Conservation (phyloP, 2,888 invertebrate species). For the Apeira syringaria region DNA sequence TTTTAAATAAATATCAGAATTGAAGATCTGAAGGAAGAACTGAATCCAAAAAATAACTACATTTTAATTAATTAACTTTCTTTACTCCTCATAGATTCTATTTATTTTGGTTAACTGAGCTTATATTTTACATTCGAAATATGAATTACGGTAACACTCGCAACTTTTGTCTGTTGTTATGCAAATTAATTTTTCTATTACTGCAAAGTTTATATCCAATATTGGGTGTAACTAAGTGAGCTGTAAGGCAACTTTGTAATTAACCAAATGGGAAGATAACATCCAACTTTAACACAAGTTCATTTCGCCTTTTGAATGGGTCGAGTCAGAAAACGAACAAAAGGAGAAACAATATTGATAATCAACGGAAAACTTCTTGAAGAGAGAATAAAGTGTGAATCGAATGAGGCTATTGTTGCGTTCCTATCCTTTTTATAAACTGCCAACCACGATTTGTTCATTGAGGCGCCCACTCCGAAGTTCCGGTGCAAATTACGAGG, state of each 20-base stretch:
- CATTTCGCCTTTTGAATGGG: constrained; percentile 37
- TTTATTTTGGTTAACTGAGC: too few relatives aligned
- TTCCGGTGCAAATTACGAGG: constrained; percentile 61
- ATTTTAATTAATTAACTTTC: too few relatives aligned
- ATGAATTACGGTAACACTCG: too few relatives aligned
- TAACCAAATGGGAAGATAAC: constrained; percentile 37
- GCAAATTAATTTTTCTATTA: not conserved
- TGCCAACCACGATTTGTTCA: constrained; percentile 53
- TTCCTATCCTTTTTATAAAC: constrained; percentile 58
- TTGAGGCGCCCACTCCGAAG: constrained; percentile 51
- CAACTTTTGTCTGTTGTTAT: too few relatives aligned
- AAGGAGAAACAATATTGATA: constrained; percentile 50
- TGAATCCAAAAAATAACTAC: too few relatives aligned
- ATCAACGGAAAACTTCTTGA: constrained; percentile 45
- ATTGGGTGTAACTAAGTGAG: constrained; percentile 5
- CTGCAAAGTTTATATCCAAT: constrained; percentile 16
- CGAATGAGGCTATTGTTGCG: constrained; percentile 62
- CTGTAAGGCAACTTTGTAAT: constrained; percentile 22
- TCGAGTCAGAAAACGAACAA: constrained; percentile 42
- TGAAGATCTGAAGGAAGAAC: too few relatives aligned
- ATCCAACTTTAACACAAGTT: constrained; percentile 35
- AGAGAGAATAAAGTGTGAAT: constrained; percentile 54
- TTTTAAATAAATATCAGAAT: too few relatives aligned
- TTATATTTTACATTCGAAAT: too few relatives aligned
- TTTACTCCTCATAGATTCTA: too few relatives aligned